Conservation (phyloP, 2,888 invertebrate genomes). For the Sussaba pulchella region DNA sequence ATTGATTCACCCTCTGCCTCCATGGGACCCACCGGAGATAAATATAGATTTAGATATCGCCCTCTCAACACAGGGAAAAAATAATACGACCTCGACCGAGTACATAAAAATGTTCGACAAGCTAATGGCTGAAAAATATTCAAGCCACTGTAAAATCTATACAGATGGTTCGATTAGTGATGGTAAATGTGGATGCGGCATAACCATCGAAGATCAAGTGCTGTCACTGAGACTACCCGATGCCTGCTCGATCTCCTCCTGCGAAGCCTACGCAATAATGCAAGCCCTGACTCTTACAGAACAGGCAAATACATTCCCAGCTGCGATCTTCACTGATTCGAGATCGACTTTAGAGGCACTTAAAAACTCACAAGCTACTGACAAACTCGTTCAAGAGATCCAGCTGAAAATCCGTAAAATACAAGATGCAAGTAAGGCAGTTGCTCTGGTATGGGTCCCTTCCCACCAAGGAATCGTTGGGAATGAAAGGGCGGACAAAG, state of each 20-base stretch:
- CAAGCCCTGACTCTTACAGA: conserved; percentile 27
- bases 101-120: conserved; percentile 11
- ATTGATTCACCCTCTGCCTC: not conserved
- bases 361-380: not conserved
- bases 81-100: not conserved
- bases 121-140: not conserved
- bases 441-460: conserved; percentile 24
- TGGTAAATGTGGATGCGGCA: conserved; percentile 22
- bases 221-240: not conserved
- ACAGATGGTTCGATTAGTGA: conserved; percentile 14
- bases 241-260: conserved; percentile 26
- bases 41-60: conserved; percentile 13
- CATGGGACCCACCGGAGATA: not conserved
- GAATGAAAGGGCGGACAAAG: conserved; percentile 23
- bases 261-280: conserved; percentile 21
- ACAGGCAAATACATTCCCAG: not conserved
- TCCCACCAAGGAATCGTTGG: conserved; percentile 33
- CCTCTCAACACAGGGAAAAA: conserved; percentile 4
- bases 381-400: not conserved
- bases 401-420: not conserved
- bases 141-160: not conserved
- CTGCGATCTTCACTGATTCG: conserved; percentile 20
- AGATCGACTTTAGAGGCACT: not conserved
- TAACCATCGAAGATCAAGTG: not conserved
- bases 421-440: not conserved